Conservation (phyloP, 2,888 invertebrate species). For the Drosophila ochracea region DNA sequence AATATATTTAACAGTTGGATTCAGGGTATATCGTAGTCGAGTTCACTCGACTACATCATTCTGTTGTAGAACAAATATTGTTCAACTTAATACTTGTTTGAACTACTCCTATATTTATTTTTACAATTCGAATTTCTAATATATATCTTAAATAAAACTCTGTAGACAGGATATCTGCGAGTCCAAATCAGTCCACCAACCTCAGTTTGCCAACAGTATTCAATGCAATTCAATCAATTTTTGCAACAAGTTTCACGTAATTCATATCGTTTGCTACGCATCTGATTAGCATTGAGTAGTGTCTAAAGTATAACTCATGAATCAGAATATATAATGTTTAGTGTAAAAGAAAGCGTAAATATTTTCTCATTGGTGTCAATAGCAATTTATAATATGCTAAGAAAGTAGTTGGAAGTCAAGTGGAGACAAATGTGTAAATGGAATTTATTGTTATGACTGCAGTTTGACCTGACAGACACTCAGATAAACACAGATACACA, state of each 20-base stretch:
- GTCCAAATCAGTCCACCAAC: background rate
- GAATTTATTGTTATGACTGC: constrained; percentile 76
- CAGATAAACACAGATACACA: constrained; percentile 13
- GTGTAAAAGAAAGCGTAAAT: background rate
- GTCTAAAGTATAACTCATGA: background rate
- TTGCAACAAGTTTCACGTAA: background rate
- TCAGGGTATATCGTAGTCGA: background rate
- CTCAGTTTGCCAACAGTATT: too few relatives aligned
- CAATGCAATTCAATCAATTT: background rate
- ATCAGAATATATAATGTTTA: background rate
- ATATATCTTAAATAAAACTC: background rate
- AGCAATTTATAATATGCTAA: constrained; percentile 22
- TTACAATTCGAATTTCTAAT: background rate
- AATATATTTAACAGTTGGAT: background rate
- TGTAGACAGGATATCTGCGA: background rate
- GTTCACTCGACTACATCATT: background rate
- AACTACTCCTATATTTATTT: background rate
- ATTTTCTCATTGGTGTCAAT: too few relatives aligned
- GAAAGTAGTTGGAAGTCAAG: constrained; percentile 30
- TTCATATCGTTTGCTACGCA: constrained; percentile 16
- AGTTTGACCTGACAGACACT: constrained; percentile 49
- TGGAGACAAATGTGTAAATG: constrained; percentile 63
- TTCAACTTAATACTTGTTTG: background rate
- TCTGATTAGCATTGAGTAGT: constrained; percentile 9
- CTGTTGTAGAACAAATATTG: background rate